Base-by-base conservation (phyloP, 1,140 invertebrate species). In the Drosophila rufa region DNA sequence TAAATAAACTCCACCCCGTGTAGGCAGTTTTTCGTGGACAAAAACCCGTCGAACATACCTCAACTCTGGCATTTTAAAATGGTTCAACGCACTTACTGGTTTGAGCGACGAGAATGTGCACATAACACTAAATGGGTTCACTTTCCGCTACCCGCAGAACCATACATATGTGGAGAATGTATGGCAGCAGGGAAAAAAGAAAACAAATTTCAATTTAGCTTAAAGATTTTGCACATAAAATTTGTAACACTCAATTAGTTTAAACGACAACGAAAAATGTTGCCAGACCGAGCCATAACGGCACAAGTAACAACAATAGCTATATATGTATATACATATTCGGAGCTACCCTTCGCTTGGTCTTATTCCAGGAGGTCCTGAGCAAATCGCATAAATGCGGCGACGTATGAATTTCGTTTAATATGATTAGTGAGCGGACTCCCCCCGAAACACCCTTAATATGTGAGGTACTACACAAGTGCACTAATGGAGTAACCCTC, bases 201-300 rank as follows among this genome's bases (percentile, higher is more conserved):
- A 87, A 89, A 87, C 83, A 87, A 87, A 87, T 87, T 87, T 90
- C 85, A 89, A 89, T 89, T 89, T 89, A 85, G 85, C 81, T 89
- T 89, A 89, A 89, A 89, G 85, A 90, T 90, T 85, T 89, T 91
- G 75, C 82, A 91, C 82, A 91, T 91, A 91, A 91, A 91, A 91
- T 91, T 91, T 91, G 87, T 91, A 91, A 91, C 86, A 91, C 86
- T 87, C 86, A 91, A 91, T 91, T 91, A 91, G 83, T 82, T 89
- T 89, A 90, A 90, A 84, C 84, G 85, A 89, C 84, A 83, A 68
- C 83, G 83, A 82, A 82, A 79, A 85, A 84, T 84, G 81, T 80
- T 84, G 77, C 81, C 81, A 84, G 69, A 58, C 58, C 79, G 70
- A 74, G 64, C 46, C 17, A 74, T 59, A 68, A 42, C 61, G 56